A percentile compares a stretch with the other conserved stretches of the same genome.
Evolutionary conservation across 2,797 vertebrate genomes (phyloP).

Genomic region (Hirundo rustica): DNA sequence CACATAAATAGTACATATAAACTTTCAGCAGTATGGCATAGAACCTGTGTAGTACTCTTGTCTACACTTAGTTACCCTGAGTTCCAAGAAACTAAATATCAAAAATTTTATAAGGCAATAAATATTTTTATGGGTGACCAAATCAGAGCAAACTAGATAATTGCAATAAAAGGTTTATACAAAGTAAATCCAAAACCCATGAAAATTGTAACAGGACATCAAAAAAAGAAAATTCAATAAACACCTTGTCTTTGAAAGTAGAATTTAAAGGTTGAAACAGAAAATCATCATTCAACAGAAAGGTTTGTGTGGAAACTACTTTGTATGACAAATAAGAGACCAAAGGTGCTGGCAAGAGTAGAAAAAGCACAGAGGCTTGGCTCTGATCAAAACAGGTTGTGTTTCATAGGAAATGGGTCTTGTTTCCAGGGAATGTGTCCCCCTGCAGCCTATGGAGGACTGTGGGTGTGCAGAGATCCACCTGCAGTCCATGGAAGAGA

Average conservation of each 20-base stretch:
- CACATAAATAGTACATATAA: background rate
- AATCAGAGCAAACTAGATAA: background rate
- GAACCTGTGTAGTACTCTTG: background rate
- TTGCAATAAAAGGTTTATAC: background rate
- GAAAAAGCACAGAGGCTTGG: background rate
- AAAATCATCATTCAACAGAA: background rate
- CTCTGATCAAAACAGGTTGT: background rate
- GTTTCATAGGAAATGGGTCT: background rate
- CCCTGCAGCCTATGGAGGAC: background rate
- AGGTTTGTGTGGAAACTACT: background rate
- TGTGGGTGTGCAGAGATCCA: rapidly evolving
- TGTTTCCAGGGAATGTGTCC: background rate
- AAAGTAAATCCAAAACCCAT: background rate
- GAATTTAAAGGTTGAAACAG: background rate
- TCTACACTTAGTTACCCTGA: background rate
- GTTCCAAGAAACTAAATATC: background rate
- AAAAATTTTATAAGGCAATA: background rate
- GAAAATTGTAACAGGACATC: background rate
- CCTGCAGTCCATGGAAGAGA: background rate
- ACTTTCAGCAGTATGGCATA: background rate
- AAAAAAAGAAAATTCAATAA: background rate
- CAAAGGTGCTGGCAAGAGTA: background rate
- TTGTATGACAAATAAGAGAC: background rate
- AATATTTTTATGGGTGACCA: background rate
- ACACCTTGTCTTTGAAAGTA: background rate